These are phyloP conservation scores for Vanacampus margaritifer DNA, from an alignment of 2,113 vertebrate species.

Conservation along the genomic window DNA sequence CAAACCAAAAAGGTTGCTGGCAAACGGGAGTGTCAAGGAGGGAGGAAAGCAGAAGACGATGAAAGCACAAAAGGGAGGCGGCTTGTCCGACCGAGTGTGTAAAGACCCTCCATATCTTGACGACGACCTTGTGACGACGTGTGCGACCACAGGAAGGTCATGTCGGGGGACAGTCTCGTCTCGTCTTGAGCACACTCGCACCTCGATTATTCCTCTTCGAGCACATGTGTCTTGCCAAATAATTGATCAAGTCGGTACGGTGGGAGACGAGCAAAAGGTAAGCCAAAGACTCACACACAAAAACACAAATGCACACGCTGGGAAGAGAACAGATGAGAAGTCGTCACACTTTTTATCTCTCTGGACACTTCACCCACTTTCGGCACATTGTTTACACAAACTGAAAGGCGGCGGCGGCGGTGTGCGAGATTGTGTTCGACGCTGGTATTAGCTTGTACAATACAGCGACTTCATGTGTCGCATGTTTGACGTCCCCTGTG, in stretches of 20 bases:
- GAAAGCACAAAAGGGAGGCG: neutral
- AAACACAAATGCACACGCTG: neutral
- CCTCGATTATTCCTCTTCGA: neutral
- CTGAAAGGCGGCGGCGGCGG: neutral
- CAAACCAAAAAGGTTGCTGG: neutral
- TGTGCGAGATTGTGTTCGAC: neutral
- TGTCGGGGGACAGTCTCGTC: neutral
- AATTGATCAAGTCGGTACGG: neutral
- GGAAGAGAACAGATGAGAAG: neutral
- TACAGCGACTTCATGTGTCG: neutral
- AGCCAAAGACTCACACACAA: neutral
- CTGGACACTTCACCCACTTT: constrained; percentile 60
- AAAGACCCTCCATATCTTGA: constrained; percentile 28
- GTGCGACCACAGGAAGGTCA: neutral
- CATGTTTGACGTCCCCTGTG: constrained; percentile 3
- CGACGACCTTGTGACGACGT: constrained; percentile 51
- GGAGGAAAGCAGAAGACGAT: neutral
- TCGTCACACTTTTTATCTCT: constrained; percentile 30
- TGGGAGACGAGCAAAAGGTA: neutral
- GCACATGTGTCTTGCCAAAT: neutral
- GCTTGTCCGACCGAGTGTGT: constrained; percentile 28
- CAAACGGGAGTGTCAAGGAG: neutral
- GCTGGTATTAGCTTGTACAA: constrained; percentile 34
- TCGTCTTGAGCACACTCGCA: too few relatives aligned
- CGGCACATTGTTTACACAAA: constrained; percentile 39